A percentile compares a stretch with the other conserved stretches of the same genome.
Evolutionary conservation across 2,888 invertebrate species (phyloP).

Genomic region (Spisula subtruncata): DNA sequence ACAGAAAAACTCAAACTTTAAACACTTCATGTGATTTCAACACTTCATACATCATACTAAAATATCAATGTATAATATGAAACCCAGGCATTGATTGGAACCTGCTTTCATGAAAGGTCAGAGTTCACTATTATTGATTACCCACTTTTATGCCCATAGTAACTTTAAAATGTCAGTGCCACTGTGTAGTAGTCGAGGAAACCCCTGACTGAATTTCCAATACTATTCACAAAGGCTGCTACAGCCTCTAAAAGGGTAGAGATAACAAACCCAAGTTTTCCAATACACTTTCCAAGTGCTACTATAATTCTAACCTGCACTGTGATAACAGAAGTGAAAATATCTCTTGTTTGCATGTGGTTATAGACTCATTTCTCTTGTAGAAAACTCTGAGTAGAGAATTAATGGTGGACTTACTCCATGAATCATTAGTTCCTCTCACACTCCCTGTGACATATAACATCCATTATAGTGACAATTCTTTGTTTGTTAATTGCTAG

Average conservation of each 20-base stretch:
- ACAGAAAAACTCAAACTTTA: background rate
- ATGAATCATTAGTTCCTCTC: background rate
- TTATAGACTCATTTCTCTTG: background rate
- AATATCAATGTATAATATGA: slow-evolving; percentile 16
- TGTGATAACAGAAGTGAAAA: background rate
- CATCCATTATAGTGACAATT: background rate
- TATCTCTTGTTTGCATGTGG: background rate
- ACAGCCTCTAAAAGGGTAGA: too few relatives aligned
- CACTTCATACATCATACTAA: slow-evolving; percentile 5
- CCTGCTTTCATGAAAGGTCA: background rate
- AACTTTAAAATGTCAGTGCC: slow-evolving; percentile 20
- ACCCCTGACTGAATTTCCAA: slow-evolving; percentile 38
- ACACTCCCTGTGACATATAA: background rate
- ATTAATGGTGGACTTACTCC: background rate
- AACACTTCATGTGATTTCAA: background rate
- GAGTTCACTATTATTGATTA: slow-evolving; percentile 48
- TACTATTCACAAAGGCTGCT: slow-evolving; percentile 18
- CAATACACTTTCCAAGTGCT: background rate
- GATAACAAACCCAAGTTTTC: slow-evolving; percentile 15
- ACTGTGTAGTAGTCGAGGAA: slow-evolving; percentile 21
- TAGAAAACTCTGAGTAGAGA: background rate
- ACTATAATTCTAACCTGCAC: background rate
- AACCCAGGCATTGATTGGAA: slow-evolving; percentile 19
- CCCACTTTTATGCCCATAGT: slow-evolving; percentile 45
- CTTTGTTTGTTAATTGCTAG: background rate